Conservation (phyloP, 64 coral and sea anemone species). For the Platygyra sinensis region DNA sequence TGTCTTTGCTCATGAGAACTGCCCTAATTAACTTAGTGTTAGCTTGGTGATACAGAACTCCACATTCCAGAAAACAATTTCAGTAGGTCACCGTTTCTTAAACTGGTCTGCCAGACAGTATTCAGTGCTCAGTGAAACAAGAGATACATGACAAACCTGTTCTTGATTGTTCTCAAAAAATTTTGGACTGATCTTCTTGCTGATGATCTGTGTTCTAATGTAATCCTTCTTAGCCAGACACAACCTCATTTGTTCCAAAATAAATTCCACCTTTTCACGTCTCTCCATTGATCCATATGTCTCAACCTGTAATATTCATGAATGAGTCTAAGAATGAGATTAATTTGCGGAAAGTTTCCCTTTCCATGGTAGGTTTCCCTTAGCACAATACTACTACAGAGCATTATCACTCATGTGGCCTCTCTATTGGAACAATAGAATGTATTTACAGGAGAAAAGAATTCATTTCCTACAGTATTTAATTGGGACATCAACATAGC, state of each 20-base stretch:
- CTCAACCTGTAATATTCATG: conserved; percentile 69
- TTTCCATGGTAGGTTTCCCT: no score
- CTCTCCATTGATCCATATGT: conserved; percentile 99
- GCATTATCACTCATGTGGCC: no score
- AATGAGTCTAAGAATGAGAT: not conserved
- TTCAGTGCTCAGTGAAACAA: not conserved
- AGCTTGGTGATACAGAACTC: no score
- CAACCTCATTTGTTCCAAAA: conserved; percentile 95
- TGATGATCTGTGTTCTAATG: conserved; percentile 98
- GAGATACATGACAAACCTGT: conserved; percentile 62
- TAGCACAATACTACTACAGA: no score
- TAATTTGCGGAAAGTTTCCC: not conserved
- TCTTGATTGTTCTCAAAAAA: conserved; percentile 99
- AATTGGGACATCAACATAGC: no score
- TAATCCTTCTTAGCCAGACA: conserved; percentile 97
- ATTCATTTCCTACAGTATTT: no score
- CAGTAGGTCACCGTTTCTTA: no score
- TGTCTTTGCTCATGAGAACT: no score
- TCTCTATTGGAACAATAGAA: no score
- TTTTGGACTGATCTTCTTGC: conserved; percentile 98
- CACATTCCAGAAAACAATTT: no score
- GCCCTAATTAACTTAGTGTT: no score
- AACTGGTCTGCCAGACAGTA: not conserved
- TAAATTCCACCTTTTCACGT: conserved; percentile 96
- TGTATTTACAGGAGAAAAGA: no score